Base-by-base conservation (phyloP, 2,888 invertebrate species). In the Habrosyne pyritoides region DNA sequence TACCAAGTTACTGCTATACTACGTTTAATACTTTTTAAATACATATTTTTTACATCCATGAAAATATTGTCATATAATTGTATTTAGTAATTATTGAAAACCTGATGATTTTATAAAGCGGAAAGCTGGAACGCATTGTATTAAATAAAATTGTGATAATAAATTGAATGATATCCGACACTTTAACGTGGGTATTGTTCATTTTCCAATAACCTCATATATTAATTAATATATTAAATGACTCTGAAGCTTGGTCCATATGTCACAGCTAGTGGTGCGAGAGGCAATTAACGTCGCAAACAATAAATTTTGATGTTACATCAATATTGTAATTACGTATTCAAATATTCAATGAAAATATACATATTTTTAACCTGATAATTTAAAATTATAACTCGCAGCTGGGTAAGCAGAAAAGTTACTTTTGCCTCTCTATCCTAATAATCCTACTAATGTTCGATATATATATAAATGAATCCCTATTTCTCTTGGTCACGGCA, bases 141-240 rank as follows among this genome's bases (percentile, higher is more conserved):
- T 42, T 4, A 18, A 42, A 42, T 21, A 36, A 26, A 22, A 54
- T 53, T 49, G 26, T 50, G 28, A 57, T 58, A 63, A 47, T 69
- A 36, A 63, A 55, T 60, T 66, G 63, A 47, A 36, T 61, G 58
- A 63, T 63, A 61, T 51, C 61, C 53, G 59, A 59, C 67, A 65
- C 47, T 57, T 62, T 65, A 69, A 71, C 68, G 57, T 75, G 64
- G 64, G 55, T 54, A 75, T 71, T 74, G 73, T 72, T 65, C 68
- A 71, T 72, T 76, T 73, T 58, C 69, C 71, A 66, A 73, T 70
- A 64, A 70, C 66, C 64, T 58, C 51, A 57, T 66, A 64, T 62
- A 68, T 74, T 64, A 70, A 74, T 78, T 76, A 67, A 77, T 77
- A 26, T 69, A 75, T 71, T 66, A 57, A 65, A 56, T 63, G 64